Conservation (phyloP, 2,797 vertebrate species). For the Pygocentrus nattereri region DNA sequence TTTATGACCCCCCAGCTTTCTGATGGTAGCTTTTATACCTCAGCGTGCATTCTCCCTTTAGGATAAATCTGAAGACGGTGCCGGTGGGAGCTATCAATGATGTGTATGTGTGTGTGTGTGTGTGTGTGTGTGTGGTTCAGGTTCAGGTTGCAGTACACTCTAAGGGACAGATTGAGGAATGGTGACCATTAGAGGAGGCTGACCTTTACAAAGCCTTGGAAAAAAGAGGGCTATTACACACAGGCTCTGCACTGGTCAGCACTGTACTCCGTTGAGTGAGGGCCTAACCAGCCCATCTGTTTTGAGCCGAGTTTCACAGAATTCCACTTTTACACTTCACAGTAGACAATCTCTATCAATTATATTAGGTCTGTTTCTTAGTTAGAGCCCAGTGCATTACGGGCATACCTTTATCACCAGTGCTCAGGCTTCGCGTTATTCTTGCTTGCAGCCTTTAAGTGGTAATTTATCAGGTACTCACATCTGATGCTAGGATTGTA, state of each 20-base stretch:
- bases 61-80: slow-evolving; percentile 37
- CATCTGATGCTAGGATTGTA: too few relatives aligned
- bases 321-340: background rate
- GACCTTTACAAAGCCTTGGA: slow-evolving; percentile 49
- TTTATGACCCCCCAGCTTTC: slow-evolving; percentile 55
- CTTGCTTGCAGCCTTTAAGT: too few relatives aligned
- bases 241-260: slow-evolving; percentile 50
- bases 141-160: slow-evolving; percentile 49
- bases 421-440: too few relatives aligned
- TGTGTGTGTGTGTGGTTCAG: slow-evolving; percentile 33
- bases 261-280: slow-evolving; percentile 19
- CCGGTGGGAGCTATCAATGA: slow-evolving; percentile 24
- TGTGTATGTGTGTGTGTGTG: slow-evolving; percentile 11
- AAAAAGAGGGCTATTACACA: slow-evolving; percentile 49
- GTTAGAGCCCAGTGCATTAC: too few relatives aligned
- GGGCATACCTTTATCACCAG: too few relatives aligned
- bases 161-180: slow-evolving; percentile 55
- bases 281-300: slow-evolving; percentile 50
- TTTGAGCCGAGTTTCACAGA: slow-evolving; percentile 2
- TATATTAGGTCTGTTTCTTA: background rate
- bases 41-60: slow-evolving; percentile 50
- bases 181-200: slow-evolving; percentile 48
- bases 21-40: slow-evolving; percentile 52
- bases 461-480: too few relatives aligned
- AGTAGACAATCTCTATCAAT: background rate